These are phyloP conservation scores for Petrocephalus schoutedeni DNA, from an alignment of 2,797 vertebrate species.

Conservation along the genomic window DNA sequence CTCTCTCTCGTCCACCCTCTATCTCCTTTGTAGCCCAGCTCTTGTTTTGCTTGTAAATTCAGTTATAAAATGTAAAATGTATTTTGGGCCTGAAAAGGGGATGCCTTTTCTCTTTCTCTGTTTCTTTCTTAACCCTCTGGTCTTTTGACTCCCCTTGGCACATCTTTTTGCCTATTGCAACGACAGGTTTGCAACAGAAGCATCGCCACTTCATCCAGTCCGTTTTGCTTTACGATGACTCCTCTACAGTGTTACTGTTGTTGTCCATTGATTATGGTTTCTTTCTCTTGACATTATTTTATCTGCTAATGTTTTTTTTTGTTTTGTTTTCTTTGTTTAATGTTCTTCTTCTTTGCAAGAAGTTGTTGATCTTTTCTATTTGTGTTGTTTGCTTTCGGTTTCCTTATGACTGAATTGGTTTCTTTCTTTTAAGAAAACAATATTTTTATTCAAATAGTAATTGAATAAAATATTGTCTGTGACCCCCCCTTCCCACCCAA, in stretches of 20 bases:
- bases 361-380: conserved; percentile 59
- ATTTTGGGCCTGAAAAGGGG: conserved; percentile 24
- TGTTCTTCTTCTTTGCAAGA: conserved; percentile 59
- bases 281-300: conserved; percentile 48
- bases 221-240: conserved; percentile 18
- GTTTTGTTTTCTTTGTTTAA: conserved; percentile 24
- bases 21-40: conserved; percentile 22
- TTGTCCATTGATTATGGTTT: conserved; percentile 42
- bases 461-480: conserved; percentile 99
- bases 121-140: background rate
- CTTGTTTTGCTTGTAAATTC: conserved; percentile 14
- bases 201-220: conserved; percentile 21
- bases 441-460: conserved; percentile 99
- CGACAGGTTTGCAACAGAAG: conserved; percentile 33
- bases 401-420: conserved; percentile 79
- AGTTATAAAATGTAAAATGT: background rate
- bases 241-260: conserved; percentile 17
- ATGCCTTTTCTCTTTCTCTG: background rate
- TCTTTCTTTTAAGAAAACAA: conserved; percentile 82
- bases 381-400: conserved; percentile 40
- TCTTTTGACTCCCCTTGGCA: conserved; percentile 21
- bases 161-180: conserved; percentile 28
- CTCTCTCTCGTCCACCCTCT: conserved; percentile 30
- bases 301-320: conserved; percentile 15
- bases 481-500: conserved; percentile 82